These are phyloP conservation scores for Cephus pulcher DNA, from an alignment of 2,888 invertebrate species.

Conservation along the genomic window DNA sequence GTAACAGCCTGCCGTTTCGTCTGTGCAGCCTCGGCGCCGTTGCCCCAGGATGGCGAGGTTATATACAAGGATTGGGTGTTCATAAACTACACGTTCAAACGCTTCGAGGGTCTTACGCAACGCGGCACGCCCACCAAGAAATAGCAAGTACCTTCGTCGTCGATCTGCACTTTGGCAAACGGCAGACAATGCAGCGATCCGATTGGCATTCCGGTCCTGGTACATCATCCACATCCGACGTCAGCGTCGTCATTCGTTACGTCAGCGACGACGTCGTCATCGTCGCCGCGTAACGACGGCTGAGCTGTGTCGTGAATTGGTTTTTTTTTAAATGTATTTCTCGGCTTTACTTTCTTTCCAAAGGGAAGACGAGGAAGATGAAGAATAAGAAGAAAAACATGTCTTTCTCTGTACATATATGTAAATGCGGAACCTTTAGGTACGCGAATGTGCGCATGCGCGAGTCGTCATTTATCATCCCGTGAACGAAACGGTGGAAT, in stretches of 20 bases:
- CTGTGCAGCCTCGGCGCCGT: constrained; percentile 83
- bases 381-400: too few species aligned
- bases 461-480: too few species aligned
- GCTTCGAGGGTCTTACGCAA: constrained; percentile 97
- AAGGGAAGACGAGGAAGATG: too few species aligned
- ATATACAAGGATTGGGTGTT: constrained; percentile 99
- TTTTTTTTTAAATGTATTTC: too few species aligned
- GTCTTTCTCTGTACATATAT: too few species aligned
- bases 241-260: constrained; percentile 36
- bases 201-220: constrained; percentile 58
- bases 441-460: too few species aligned
- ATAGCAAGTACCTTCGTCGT: constrained; percentile 66
- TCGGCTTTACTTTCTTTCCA: too few species aligned
- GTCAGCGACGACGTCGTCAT: background rate
- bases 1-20: constrained; percentile 22
- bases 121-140: constrained; percentile 86
- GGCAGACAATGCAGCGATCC: constrained; percentile 49
- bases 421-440: too few species aligned
- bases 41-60: constrained; percentile 90
- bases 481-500: too few species aligned
- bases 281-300: too few species aligned
- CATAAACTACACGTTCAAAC: constrained; percentile 99
- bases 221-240: constrained; percentile 52
- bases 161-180: constrained; percentile 37
- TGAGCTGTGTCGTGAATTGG: too few species aligned